phyloP scores from a whole-genome alignment of 1,140 invertebrate species.

The Lutraria rhynchaena region DNA sequence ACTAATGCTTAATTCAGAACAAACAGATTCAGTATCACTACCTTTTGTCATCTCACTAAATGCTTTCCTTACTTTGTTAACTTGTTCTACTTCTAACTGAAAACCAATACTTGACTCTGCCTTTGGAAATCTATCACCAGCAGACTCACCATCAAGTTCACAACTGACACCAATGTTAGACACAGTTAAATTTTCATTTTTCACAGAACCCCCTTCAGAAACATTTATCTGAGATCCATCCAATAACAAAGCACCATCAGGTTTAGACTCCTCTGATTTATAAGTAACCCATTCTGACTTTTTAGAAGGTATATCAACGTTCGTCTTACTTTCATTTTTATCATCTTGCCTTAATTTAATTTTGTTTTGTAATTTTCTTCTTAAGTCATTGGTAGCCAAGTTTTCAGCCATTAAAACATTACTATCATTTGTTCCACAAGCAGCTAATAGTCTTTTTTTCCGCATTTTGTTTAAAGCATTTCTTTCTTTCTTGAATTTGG shows the following conservation, averaged over 20 bases:
- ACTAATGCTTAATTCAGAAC: conserved; percentile 45
- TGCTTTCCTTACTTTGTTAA: background rate
- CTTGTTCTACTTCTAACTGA: background rate
- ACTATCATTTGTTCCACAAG: background rate
- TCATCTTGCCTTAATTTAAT: too few relatives aligned
- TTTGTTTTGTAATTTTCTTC: conserved; percentile 43
- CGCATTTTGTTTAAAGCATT: background rate
- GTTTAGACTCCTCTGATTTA: background rate
- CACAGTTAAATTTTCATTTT: background rate
- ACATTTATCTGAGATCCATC: background rate
- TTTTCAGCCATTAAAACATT: background rate
- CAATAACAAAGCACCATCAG: background rate
- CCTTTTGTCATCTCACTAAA: conserved; percentile 40
- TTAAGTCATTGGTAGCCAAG: conserved; percentile 48
- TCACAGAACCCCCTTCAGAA: background rate
- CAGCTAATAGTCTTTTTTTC: conserved; percentile 31
- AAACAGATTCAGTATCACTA: conserved; percentile 58
- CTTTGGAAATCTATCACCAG: background rate
- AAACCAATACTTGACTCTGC: background rate
- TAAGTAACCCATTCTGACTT: background rate
- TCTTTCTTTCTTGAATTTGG: conserved; percentile 43
- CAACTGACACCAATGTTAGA: background rate
- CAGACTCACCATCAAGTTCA: background rate
- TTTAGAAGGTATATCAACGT: background rate
- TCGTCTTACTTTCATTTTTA: background rate